phyloP scores from a whole-genome alignment of 2,113 vertebrate genomes.

The Pristiophorus japonicus region DNA sequence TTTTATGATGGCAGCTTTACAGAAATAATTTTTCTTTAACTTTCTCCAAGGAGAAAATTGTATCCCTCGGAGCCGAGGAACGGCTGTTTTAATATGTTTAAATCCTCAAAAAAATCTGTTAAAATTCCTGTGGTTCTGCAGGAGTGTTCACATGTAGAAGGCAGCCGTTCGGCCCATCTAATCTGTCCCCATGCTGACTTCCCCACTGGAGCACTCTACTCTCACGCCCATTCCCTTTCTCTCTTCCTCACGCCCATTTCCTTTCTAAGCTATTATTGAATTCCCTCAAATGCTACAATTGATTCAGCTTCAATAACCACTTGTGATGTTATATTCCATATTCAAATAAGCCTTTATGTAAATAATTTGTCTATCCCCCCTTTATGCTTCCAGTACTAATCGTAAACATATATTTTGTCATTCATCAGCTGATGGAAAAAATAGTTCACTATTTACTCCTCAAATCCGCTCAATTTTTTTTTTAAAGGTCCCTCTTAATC shows the following conservation, averaged over 20 bases:
- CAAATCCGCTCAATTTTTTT: background rate
- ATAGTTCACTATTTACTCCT: background rate
- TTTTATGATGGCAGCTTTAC: background rate
- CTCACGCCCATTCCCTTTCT: background rate
- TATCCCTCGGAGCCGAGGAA: background rate
- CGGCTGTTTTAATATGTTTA: background rate
- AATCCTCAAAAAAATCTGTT: background rate
- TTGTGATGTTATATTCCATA: background rate
- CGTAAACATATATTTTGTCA: background rate
- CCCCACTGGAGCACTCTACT: background rate
- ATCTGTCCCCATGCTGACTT: background rate
- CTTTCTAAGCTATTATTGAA: background rate
- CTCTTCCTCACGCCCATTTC: background rate
- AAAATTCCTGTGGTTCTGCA: background rate
- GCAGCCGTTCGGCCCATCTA: background rate
- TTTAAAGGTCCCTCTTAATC: background rate
- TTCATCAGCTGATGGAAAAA: background rate
- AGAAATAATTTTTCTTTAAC: background rate
- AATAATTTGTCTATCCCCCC: background rate
- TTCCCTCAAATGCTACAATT: background rate
- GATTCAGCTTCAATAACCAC: background rate
- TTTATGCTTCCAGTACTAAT: background rate
- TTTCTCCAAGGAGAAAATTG: background rate
- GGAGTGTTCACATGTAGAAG: background rate
- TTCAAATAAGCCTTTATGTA: background rate